Evolutionary conservation across 2,888 invertebrate genomes (phyloP), one percentile per base, ranked within the genome.

Genomic region (Amphipyra tragopoginis): DNA sequence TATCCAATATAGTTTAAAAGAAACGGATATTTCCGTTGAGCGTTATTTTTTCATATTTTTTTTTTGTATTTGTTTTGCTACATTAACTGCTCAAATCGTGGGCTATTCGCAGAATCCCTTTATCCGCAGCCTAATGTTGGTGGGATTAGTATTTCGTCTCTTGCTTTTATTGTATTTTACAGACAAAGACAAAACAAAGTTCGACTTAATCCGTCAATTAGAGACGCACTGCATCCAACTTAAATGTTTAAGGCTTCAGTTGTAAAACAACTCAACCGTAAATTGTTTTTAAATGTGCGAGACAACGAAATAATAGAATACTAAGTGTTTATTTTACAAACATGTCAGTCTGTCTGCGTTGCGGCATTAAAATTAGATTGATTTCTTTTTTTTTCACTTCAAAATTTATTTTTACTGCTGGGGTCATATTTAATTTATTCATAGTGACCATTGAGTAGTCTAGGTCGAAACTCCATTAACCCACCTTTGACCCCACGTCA

Each of bases 111-210:
- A 53, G 54, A 78, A 75, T 72, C 73, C 74, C 65, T 76, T 74
- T 74, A 77, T 80, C 79, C 72, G 48, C 52, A 49, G 67, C 67
- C 57, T 77, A 75, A 80, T 76, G 75, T 76, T 67, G 72, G 62
- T 64, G 38, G 63, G 73, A 80, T 82, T 82, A 77, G 71, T 79
- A 64, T 72, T 78, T 65, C 62, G 71, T 63, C 69, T 75, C 72
- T 63, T 61, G 65, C 63, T 80, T 80, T 80, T 75, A 79, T 77
- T 81, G 70, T 77, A 73, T 70, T 81, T 72, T 67, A 65, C 53
- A 55, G 70, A 68, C 62, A 36, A 49, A 77, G 63, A 62, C 72
- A 70, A 77, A 73, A 77, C 69, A 70, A 67, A 79, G 65, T 67
- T 73, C 68, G 65, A 66, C 64, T 68, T 75, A 76, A 74, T 77